A percentile compares a stretch with the other conserved stretches of the same genome.
Conservation (phyloP, 1,140 invertebrate genomes). For the Hylyphantes graminicola region DNA sequence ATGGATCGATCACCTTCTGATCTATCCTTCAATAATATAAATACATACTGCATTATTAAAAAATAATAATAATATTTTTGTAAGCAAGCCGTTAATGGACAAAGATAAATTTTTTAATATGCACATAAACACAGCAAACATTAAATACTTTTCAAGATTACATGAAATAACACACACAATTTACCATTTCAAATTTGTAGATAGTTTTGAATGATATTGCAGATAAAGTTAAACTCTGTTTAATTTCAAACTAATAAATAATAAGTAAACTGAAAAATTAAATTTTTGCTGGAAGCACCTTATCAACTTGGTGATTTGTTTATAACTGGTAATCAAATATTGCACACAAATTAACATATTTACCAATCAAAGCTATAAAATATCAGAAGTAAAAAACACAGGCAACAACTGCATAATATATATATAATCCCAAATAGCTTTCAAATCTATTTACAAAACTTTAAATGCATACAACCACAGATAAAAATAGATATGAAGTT, state of each 20-base stretch:
- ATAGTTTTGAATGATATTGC: not conserved
- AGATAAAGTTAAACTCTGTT: too few relatives aligned
- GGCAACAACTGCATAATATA: too few relatives aligned
- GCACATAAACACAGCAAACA: not conserved
- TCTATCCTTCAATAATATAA: not conserved
- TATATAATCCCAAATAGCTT: too few relatives aligned
- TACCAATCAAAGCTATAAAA: too few relatives aligned
- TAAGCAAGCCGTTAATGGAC: not conserved
- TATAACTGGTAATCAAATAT: too few relatives aligned
- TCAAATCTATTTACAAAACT: too few relatives aligned
- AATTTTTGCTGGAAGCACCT: not conserved
- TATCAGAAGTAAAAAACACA: too few relatives aligned
- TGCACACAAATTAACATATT: too few relatives aligned
- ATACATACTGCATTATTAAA: not conserved
- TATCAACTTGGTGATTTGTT: not conserved
- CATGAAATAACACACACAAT: not conserved
- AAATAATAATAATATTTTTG: not conserved
- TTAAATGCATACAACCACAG: too few relatives aligned
- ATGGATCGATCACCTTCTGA: not conserved
- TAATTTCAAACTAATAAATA: too few relatives aligned
- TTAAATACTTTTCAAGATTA: not conserved
- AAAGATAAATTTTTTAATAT: not conserved
- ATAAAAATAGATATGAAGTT: too few relatives aligned
- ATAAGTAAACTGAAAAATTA: not conserved
- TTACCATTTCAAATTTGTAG: not conserved